Evolutionary conservation across 2,888 invertebrate genomes (phyloP), one percentile per base, ranked within the genome.

Genomic region (Trissonchulus sp.): DNA sequence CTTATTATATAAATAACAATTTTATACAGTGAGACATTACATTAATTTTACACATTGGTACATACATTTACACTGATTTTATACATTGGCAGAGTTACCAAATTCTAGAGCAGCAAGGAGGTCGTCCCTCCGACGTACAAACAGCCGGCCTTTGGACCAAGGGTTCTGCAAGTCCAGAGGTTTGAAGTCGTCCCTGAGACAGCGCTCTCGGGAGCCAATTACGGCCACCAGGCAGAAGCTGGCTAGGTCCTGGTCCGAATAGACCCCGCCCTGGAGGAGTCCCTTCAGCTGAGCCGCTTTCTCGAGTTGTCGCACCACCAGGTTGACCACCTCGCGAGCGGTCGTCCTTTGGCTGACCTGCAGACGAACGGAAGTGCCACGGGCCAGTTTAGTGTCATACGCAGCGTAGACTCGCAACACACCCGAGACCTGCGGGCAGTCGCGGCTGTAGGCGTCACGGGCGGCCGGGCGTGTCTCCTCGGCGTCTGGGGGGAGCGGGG

Each of bases 161-260:
- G 96, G 96, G 85, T 94, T 94, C 85, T 96, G 95, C 74, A 98
- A 87, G 81, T 93, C 92, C 31, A 98, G 87, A 0, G 95, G 94
- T 81, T 93, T 91, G 84, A 95, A 97, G 84, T 97, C 96, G 83
- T 97, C 95, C 1, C 95, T 87, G 2, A 98, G 88, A 82, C 97
- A 94, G 76, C 97, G 89, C 83, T 98, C 97, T 38, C 96, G 87
- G 0, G 94, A 94, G 0, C 97, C 97, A 76, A 97, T 94, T 36
- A 97, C 95, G 0, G 95, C 94, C 1, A 96, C 96, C 68, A 97
- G 88, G 84, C 95, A 96, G 86, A 95, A 96, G 84, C 93, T 93
- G 77, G 90, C 90, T 77, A 94, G 87, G 84, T 92, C 91, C 30
- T 85, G 93, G 1, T 91, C 89, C 0, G 78, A 68, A 78, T 87